Evolutionary conservation across 2,888 invertebrate species (phyloP).

Genomic region (Limnephilus rhombicus): DNA sequence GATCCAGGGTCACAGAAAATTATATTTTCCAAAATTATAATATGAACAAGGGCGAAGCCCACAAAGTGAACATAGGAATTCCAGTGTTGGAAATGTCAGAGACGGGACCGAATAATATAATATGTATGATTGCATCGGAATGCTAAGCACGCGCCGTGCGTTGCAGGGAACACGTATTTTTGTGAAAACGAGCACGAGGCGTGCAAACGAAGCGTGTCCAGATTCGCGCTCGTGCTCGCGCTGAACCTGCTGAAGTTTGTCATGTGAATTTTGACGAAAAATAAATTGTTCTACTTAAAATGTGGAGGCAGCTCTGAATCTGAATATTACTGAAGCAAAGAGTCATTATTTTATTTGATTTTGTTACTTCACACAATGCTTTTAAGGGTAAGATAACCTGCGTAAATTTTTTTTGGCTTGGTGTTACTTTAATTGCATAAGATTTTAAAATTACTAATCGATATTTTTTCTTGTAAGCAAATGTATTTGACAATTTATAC

Average conservation of each 20-base stretch:
- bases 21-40: neutral
- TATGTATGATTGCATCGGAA: conserved; percentile 37
- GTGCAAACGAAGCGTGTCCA: conserved; percentile 24
- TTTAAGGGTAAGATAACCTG: neutral
- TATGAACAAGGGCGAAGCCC: neutral
- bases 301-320: neutral
- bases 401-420: too few species aligned
- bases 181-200: conserved; percentile 34
- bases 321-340: neutral
- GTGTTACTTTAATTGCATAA: too few species aligned
- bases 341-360: neutral
- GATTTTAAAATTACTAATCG: too few species aligned
- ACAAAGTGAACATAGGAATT: neutral
- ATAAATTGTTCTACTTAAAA: neutral
- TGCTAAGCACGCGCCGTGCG: conserved; percentile 29
- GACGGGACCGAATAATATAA: conserved; percentile 10
- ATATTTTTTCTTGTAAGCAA: too few species aligned
- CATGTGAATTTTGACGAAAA: neutral
- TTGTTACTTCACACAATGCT: neutral
- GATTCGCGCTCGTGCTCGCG: neutral
- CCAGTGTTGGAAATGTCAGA: neutral
- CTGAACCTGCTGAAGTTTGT: neutral
- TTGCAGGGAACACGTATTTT: conserved; percentile 44
- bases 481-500: too few species aligned
- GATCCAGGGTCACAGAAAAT: neutral